phyloP scores from a whole-genome alignment of 2,113 vertebrate species.

The Engystomops pustulosus region DNA sequence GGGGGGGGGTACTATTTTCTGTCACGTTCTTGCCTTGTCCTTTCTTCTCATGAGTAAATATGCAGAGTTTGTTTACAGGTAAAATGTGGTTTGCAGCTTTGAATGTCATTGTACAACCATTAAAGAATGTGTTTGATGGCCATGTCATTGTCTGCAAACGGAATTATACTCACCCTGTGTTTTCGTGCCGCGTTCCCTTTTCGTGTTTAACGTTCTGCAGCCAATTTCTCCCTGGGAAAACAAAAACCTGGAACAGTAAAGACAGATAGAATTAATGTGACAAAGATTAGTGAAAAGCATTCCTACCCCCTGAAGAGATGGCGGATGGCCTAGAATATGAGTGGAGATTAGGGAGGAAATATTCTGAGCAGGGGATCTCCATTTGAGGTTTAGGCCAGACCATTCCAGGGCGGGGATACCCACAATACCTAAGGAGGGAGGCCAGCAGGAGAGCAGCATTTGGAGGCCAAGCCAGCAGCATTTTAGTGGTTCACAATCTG shows the following conservation, averaged over 20 bases:
- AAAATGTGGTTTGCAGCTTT: neutral
- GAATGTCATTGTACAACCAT: neutral
- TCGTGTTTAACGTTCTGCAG: conserved; percentile 49
- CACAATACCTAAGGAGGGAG: conserved; percentile 41
- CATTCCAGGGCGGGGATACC: conserved; percentile 45
- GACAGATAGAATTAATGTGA: conserved; percentile 60
- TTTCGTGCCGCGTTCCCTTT: conserved; percentile 37
- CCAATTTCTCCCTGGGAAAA: conserved; percentile 60
- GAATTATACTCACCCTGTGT: conserved; percentile 29
- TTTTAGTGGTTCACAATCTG: conserved; percentile 23
- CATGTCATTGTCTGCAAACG: conserved; percentile 17
- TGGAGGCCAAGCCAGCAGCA: conserved; percentile 6
- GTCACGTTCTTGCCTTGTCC: neutral
- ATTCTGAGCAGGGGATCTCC: conserved; percentile 58
- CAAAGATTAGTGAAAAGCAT: conserved; percentile 58
- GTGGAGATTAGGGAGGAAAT: conserved; percentile 58
- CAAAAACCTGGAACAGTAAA: conserved; percentile 57
- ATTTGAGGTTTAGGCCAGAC: conserved; percentile 57
- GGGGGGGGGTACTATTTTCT: too few relatives aligned
- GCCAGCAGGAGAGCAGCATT: conserved; percentile 17
- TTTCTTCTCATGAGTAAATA: neutral
- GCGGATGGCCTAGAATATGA: conserved; percentile 58
- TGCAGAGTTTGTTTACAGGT: neutral
- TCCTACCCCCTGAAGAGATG: conserved; percentile 58
- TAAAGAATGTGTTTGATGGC: conserved; percentile 32